Conservation (phyloP, 64 coral and sea anemone genomes). For the Pocillopora damicornis region DNA sequence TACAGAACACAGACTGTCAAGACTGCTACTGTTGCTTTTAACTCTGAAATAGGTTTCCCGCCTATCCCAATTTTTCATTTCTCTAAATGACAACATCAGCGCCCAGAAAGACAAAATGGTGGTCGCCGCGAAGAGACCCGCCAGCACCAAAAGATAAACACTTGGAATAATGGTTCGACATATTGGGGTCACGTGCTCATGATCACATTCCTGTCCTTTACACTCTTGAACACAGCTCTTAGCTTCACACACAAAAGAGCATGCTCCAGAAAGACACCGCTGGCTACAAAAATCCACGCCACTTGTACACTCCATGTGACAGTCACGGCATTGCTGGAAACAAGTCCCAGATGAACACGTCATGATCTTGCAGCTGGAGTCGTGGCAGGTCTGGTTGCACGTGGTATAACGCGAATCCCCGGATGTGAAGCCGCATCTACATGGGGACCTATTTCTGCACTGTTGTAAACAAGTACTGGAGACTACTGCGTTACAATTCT, state of each 20-base stretch:
- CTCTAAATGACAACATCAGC: constrained; percentile 16
- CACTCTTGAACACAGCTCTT: constrained; percentile 47
- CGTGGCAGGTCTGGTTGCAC: constrained; percentile 55
- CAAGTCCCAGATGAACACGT: constrained; percentile 62
- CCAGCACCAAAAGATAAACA: constrained; percentile 55
- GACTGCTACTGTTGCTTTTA: not conserved
- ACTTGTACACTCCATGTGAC: constrained; percentile 70
- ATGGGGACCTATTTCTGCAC: constrained; percentile 44
- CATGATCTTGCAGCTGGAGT: constrained; percentile 35
- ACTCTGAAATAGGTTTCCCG: not conserved
- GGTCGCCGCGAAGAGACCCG: constrained; percentile 62
- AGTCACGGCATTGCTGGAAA: constrained; percentile 69
- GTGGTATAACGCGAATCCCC: not conserved
- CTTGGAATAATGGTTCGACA: constrained; percentile 26
- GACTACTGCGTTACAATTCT: not conserved
- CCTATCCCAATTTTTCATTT: not conserved
- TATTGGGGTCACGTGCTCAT: not conserved
- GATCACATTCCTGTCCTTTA: constrained; percentile 27
- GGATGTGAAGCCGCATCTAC: constrained; percentile 42
- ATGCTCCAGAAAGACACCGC: constrained; percentile 72
- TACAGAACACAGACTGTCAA: not conserved
- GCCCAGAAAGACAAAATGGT: constrained; percentile 24
- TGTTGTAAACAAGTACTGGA: constrained; percentile 47
- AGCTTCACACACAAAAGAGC: constrained; percentile 58
- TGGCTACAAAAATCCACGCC: constrained; percentile 67